Evolutionary conservation across 2,797 vertebrate genomes (phyloP).

Genomic region (Microctenopoma stevenorrisi): DNA sequence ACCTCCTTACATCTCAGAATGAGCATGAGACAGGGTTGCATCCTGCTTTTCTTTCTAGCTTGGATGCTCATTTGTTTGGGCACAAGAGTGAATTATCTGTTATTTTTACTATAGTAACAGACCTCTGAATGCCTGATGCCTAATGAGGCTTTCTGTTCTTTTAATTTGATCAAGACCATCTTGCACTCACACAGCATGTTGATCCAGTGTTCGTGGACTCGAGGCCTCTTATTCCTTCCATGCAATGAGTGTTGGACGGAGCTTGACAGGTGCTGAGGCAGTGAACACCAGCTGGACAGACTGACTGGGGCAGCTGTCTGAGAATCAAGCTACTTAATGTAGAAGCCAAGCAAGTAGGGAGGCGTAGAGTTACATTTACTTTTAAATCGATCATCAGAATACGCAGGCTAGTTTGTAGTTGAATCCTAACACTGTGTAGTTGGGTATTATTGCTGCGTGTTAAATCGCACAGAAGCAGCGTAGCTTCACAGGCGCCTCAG

Average conservation of each 20-base stretch:
- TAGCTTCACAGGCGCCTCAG: neutral
- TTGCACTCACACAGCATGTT: neutral
- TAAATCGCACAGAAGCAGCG: conserved; percentile 14
- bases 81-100: neutral
- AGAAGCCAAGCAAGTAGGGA: neutral
- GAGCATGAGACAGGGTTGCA: conserved; percentile 7
- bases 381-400: neutral
- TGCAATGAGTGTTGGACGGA: conserved; percentile 2
- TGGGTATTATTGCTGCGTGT: neutral
- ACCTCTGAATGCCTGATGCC: neutral
- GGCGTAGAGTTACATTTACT: neutral
- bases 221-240: neutral
- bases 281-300: neutral
- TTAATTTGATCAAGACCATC: neutral
- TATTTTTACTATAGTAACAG: conserved; percentile 5
- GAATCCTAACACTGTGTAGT: neutral
- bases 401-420: neutral
- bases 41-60: neutral
- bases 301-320: conserved; percentile 24
- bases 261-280: conserved; percentile 40
- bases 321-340: conserved; percentile 5
- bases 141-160: neutral
- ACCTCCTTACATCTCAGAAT: neutral
- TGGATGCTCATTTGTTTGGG: neutral
- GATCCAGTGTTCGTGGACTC: neutral